Evolutionary conservation across 2,113 vertebrate species (phyloP), one percentile per base, ranked within the genome.

Genomic region (Chelonoidis abingdonii): DNA sequence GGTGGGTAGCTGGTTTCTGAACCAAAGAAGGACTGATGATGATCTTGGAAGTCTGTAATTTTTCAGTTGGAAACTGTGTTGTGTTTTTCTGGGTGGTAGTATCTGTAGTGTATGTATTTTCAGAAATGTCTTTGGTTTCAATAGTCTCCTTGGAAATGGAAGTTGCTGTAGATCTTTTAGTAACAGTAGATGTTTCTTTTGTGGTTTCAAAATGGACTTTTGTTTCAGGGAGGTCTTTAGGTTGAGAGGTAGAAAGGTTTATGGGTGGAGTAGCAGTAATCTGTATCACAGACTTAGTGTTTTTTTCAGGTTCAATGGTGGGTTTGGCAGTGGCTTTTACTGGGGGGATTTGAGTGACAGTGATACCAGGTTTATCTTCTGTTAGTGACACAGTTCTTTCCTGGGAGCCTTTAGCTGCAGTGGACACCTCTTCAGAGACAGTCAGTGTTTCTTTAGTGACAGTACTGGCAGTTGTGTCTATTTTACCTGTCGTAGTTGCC

Each of bases 381-480:
- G 27, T 83, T 95, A 80, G 6, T 75, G 52, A 94, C 80, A 83
- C 49, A 94, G 83, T 5, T 96, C 92, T 50, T 86, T 96, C 96
- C 62, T 96, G 95, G 72, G 97, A 97, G 50, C 80, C 41, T 90
- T 93, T 95, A 31, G 94, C 76, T 56, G 92, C 93, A 22, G 95
- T 95, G 78, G 95, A 93, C 80, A 94, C 97, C 54, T 96, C 95
- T 4, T 92, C 95, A 49, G 95, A 94, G 81, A 94, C 80, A 75
- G 95, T 52, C 89, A 94, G 89, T 92, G 94, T 96, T 89, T 97
- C 97, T 91, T 96, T 94, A 72, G n/a, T 38, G n/a, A 38, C 65
- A 38, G n/a, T 38, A 72, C 35, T 72, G 35, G 16, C 19, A 21
- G 35, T 19, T 72, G n/a, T 72, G 17, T 72, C 65, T 22, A 19